phyloP scores from a whole-genome alignment of 1,140 invertebrate genomes.

The Andricus grossulariae region DNA sequence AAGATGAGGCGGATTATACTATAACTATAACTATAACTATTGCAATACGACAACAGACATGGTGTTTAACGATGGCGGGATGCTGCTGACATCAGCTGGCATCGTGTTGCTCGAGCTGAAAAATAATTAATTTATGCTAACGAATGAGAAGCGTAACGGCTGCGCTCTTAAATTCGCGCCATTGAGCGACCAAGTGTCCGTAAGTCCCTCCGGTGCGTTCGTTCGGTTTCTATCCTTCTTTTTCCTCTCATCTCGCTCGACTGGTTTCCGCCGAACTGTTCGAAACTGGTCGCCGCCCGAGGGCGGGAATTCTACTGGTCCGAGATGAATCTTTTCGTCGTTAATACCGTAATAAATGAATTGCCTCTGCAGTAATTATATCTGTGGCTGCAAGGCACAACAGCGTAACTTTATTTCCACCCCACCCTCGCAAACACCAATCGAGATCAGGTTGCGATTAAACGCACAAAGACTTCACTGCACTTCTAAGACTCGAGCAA shows the following conservation, averaged over 20 bases:
- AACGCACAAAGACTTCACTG: slow-evolving; percentile 3
- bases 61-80: slow-evolving; percentile 39
- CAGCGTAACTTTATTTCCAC: slow-evolving; percentile 28
- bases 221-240: slow-evolving; percentile 46
- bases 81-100: slow-evolving; percentile 60
- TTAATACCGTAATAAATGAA: slow-evolving; percentile 50
- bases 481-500: background rate
- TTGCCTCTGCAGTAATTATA: slow-evolving; percentile 31
- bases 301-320: slow-evolving; percentile 55
- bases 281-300: slow-evolving; percentile 69
- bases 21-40: background rate
- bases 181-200: slow-evolving; percentile 75
- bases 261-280: slow-evolving; percentile 72
- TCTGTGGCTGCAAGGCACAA: slow-evolving; percentile 30
- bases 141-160: slow-evolving; percentile 75
- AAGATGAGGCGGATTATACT: slow-evolving; percentile 20
- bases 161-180: slow-evolving; percentile 75
- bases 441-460: slow-evolving; percentile 18
- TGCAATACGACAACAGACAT: slow-evolving; percentile 33
- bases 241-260: slow-evolving; percentile 63
- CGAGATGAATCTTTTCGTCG: slow-evolving; percentile 56
- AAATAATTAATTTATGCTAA: slow-evolving; percentile 76
- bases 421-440: slow-evolving; percentile 24
- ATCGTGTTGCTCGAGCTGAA: slow-evolving; percentile 54
- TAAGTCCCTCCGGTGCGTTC: slow-evolving; percentile 68